A percentile compares a stretch with the other conserved stretches of the same genome.
Evolutionary conservation across 2,888 invertebrate species (phyloP).

Genomic region (Nomada fucata): DNA sequence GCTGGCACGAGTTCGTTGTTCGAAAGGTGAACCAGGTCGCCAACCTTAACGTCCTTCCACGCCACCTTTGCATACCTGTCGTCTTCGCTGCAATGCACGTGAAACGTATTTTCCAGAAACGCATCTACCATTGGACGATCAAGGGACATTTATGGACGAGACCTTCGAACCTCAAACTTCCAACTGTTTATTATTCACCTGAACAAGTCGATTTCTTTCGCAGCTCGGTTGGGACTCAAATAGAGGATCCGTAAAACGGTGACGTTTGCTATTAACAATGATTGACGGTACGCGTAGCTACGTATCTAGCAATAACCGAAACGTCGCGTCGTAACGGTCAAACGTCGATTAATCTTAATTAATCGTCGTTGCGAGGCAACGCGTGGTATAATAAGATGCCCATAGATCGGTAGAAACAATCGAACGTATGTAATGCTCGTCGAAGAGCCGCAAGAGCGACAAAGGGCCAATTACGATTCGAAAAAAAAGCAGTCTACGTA

Average conservation of each 20-base stretch:
- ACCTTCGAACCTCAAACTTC: neutral
- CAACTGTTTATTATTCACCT: neutral
- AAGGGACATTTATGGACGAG: neutral
- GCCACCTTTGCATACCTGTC: conserved; percentile 93
- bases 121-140: neutral
- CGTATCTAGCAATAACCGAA: conserved; percentile 12
- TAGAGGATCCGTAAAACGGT: neutral
- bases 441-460: neutral
- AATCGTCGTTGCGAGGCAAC: neutral
- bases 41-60: conserved; percentile 96
- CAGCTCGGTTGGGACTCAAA: too few species aligned
- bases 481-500: neutral
- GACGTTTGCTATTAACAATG: neutral
- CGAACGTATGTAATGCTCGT: neutral
- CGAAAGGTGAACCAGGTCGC: conserved; percentile 97
- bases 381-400: neutral
- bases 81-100: conserved; percentile 87
- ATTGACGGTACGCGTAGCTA: neutral
- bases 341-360: conserved; percentile 43
- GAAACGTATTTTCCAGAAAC: conserved; percentile 12
- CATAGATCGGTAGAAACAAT: neutral
- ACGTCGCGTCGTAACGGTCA: conserved; percentile 14
- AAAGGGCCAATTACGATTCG: neutral
- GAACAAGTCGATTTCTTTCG: neutral
- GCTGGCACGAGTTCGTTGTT: conserved; percentile 99